Conservation (phyloP, 2,888 invertebrate genomes). For the Dorcus hopei region DNA sequence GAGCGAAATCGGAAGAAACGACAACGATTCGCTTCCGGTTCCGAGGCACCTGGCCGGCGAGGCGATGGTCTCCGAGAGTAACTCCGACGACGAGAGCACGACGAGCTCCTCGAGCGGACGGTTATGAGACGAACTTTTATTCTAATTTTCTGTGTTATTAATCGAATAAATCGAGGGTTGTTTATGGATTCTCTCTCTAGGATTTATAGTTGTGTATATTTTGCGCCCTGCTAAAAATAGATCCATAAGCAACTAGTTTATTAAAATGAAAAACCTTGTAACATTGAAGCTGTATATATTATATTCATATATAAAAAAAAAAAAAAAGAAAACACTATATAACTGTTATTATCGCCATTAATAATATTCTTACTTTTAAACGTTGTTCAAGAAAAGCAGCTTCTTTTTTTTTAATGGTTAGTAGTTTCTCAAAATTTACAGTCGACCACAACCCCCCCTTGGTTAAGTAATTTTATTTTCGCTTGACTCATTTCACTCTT, state of each 20-base stretch:
- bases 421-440: no score
- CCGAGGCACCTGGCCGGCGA: conserved; percentile 69
- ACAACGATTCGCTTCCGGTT: conserved; percentile 39
- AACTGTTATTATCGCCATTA: neutral
- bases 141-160: conserved; percentile 24
- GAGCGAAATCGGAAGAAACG: conserved; percentile 43
- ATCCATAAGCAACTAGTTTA: neutral
- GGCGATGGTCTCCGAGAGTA: conserved; percentile 65
- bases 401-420: no score
- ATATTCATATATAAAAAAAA: no score
- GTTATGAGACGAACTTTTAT: conserved; percentile 38
- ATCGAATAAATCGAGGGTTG: neutral
- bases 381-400: no score
- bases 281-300: neutral
- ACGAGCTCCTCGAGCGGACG: conserved; percentile 47
- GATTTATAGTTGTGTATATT: neutral
- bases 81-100: conserved; percentile 55
- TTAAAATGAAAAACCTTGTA: neutral
- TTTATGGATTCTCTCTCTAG: neutral
- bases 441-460: no score
- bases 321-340: neutral
- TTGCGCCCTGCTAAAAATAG: neutral
- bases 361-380: no score
- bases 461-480: no score
- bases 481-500: no score